Conservation (phyloP, 2,888 invertebrate species). For the Glaucopsyche alexis region DNA sequence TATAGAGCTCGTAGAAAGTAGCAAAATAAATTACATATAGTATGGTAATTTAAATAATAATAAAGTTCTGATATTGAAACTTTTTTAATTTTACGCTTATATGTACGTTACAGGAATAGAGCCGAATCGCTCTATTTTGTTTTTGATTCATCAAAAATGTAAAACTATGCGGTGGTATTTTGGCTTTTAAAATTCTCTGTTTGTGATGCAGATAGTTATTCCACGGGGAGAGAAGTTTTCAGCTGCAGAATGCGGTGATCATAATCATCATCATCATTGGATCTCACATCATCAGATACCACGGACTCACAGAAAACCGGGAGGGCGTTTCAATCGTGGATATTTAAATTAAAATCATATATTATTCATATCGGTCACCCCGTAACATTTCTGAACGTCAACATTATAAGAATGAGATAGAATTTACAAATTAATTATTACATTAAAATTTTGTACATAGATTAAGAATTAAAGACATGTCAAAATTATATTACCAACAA, state of each 20-base stretch:
- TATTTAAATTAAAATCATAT: too few species aligned
- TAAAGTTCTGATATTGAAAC: neutral
- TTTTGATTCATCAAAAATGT: conserved; percentile 63
- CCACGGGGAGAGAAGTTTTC: conserved; percentile 16
- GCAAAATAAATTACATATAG: neutral
- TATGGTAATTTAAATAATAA: neutral
- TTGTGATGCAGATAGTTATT: conserved; percentile 36
- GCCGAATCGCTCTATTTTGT: conserved; percentile 27
- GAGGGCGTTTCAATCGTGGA: too few species aligned
- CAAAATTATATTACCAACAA: too few species aligned
- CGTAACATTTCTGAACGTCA: too few species aligned
- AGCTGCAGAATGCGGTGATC: neutral
- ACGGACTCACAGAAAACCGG: too few species aligned
- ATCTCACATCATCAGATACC: neutral
- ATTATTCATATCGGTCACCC: too few species aligned
- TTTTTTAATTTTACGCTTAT: neutral
- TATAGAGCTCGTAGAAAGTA: neutral
- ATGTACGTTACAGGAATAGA: neutral
- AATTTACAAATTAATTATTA: too few species aligned
- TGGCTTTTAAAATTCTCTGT: conserved; percentile 38
- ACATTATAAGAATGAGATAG: too few species aligned
- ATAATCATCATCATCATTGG: neutral
- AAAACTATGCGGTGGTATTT: conserved; percentile 69
- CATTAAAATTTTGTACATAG: too few species aligned
- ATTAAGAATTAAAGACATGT: too few species aligned